Percentiles rank a stretch among this genome's conserved stretches.
Evolutionary conservation across 1,140 invertebrate species (phyloP).

Genomic region (Kradibia gibbosae): DNA sequence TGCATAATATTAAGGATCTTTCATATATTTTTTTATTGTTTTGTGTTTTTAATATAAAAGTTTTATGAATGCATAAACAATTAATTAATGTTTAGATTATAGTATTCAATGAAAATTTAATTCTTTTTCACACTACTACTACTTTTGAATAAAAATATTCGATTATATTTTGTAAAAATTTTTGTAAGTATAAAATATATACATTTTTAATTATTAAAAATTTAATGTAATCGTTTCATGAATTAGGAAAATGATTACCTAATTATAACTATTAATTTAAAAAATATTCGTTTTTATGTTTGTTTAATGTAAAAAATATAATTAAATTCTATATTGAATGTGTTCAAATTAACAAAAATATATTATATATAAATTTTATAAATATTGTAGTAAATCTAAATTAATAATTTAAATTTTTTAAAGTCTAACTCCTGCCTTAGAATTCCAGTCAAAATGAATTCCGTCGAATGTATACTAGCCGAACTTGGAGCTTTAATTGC

Average conservation of each 20-base stretch:
- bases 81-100: too few species aligned
- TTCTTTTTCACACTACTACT: not conserved
- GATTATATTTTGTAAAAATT: not conserved
- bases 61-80: too few species aligned
- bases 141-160: not conserved
- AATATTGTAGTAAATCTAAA: constrained; percentile 24
- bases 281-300: not conserved
- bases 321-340: constrained; percentile 6
- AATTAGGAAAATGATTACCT: not conserved
- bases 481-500: constrained; percentile 60
- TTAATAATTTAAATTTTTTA: constrained; percentile 43
- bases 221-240: not conserved
- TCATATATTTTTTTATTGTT: too few species aligned
- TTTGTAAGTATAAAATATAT: constrained; percentile 16
- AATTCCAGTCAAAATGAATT: constrained; percentile 71
- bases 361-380: constrained; percentile 25
- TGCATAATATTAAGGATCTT: too few species aligned
- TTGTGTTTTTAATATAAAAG: too few species aligned
- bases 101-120: not conserved
- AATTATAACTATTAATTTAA: not conserved
- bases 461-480: constrained; percentile 65
- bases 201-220: constrained; percentile 24
- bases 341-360: constrained; percentile 30
- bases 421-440: constrained; percentile 69
- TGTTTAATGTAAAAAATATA: not conserved